Evolutionary conservation across 1,140 invertebrate species (phyloP), one percentile per base, ranked within the genome.

Genomic region (Solenopsis fugax): DNA sequence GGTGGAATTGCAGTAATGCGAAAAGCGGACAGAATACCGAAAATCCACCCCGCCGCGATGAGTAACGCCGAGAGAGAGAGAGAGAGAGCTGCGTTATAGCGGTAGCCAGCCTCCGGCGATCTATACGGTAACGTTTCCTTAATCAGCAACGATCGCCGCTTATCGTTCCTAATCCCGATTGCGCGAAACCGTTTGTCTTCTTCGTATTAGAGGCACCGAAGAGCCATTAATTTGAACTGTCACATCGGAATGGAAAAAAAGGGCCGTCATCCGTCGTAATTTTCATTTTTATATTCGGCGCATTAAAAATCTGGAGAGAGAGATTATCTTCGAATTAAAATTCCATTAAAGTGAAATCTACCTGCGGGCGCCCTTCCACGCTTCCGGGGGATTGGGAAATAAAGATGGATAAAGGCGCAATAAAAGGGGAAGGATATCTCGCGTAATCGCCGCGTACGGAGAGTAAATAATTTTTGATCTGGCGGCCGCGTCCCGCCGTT

Each of bases 391-490:
- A 54, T 37, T 21, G 80, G 29, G 37, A 48, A 84, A 84, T 84
- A 45, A 84, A 62, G 69, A 84, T n/a, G 12, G 54, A 84, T 84
- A 60, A 37, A 37, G 18, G 24, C 34, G 7, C 18, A 52, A 60
- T 48, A 73, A 72, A 73, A 29, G 29, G 41, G 77, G 4, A 10
- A 34, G 16, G 34, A 29, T 81, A 48, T 5, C 34, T 24, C 6
- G 41, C 45, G 5, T 75, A 75, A 84, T 73, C 67, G 69, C 45
- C n/a, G 45, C 37, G 10, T 10, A 41, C 41, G 21, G 24, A 50
- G 67, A 50, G 67, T 82, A 72, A 82, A 84, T 84, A 84, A 84
- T 73, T 84, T 73, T 84, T 84, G 67, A 84, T 73, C 12, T 37
- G 13, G 10, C 64, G 52, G 54, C 37, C 41, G 29, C 29, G 29